phyloP scores from a whole-genome alignment of 2,797 vertebrate species.

The Crypturellus tataupa region DNA sequence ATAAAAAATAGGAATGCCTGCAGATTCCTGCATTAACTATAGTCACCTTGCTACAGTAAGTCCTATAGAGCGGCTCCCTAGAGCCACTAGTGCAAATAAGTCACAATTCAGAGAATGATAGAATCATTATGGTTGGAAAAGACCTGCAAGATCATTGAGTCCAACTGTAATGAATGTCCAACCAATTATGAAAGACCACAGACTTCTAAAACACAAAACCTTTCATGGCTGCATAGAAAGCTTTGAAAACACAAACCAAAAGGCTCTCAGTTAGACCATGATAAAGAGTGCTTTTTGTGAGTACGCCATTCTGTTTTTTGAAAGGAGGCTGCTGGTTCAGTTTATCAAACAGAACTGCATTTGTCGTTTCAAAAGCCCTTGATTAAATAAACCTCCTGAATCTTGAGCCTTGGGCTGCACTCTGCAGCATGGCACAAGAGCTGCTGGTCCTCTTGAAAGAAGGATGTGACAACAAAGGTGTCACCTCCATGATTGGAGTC shows the following conservation, averaged over 20 bases:
- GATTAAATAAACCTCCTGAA: not conserved
- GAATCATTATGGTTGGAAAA: too few relatives aligned
- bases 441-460: not conserved
- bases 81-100: not conserved
- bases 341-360: not conserved
- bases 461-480: accelerated
- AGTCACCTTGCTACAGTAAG: not conserved
- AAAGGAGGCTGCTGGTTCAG: not conserved
- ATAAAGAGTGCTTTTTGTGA: not conserved
- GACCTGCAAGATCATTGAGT: too few relatives aligned
- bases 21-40: not conserved
- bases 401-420: not conserved
- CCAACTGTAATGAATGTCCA: too few relatives aligned
- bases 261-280: not conserved
- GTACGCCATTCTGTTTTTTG: not conserved
- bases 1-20: not conserved
- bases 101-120: not conserved
- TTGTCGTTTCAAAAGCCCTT: not conserved
- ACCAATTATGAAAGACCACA: not conserved
- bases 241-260: not conserved
- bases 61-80: not conserved
- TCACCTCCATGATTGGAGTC: not conserved
- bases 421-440: not conserved
- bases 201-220: not conserved
- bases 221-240: not conserved